These are phyloP conservation scores for Stenurella melanura DNA, from an alignment of 2,888 invertebrate genomes.

Conservation along the genomic window DNA sequence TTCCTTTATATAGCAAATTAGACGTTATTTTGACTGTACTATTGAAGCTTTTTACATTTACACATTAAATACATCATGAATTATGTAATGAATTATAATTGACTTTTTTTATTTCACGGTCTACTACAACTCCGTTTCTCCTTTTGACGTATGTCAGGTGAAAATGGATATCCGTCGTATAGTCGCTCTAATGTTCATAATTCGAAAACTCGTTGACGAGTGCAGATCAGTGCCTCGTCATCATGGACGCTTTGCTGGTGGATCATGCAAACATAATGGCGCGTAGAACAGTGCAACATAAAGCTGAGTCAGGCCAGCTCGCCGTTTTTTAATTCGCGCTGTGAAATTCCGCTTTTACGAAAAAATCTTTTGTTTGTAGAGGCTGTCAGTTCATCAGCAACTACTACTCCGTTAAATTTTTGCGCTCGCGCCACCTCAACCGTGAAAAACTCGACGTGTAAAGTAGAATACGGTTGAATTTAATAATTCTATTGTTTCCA, in stretches of 20 bases:
- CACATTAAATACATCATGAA: too few species aligned
- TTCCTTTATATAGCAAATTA: too few species aligned
- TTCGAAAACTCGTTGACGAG: conserved; percentile 44
- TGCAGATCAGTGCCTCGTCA: conserved; percentile 44
- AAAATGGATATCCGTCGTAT: conserved; percentile 28
- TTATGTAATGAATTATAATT: background rate
- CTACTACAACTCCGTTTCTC: background rate
- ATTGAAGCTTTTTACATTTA: too few species aligned
- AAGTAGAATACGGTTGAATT: conserved; percentile 12
- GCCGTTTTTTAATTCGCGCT: conserved; percentile 38
- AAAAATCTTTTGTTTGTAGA: conserved; percentile 46
- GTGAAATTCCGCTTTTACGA: conserved; percentile 39
- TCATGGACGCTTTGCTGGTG: conserved; percentile 44
- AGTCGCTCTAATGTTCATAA: conserved; percentile 31
- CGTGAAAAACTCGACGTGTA: conserved; percentile 35
- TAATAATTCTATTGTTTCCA: conserved; percentile 33
- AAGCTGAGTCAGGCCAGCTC: conserved; percentile 45
- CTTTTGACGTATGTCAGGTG: background rate
- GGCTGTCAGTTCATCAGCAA: conserved; percentile 45
- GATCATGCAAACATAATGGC: conserved; percentile 47
- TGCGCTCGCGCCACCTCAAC: conserved; percentile 38
- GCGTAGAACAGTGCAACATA: conserved; percentile 34
- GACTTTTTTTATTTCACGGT: background rate
- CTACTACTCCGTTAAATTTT: conserved; percentile 45
- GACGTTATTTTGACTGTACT: too few species aligned